Base-by-base conservation (phyloP, 1,140 invertebrate species). In the Calliopsis andreniformis region DNA sequence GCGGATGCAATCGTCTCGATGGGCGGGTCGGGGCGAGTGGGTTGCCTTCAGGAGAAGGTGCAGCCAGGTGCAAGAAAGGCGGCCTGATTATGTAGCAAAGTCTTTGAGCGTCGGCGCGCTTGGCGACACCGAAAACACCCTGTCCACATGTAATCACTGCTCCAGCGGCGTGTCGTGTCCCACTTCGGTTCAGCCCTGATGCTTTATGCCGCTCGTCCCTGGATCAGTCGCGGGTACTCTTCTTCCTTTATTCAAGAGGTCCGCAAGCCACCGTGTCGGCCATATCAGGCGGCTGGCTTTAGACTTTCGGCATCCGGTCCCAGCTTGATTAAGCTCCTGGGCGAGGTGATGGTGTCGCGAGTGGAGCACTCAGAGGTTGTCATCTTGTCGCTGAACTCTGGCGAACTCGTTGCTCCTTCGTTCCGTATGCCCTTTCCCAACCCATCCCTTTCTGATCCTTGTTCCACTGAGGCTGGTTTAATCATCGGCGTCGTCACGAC, bases 241-340 rank as follows among this genome's bases (percentile, higher is more conserved):
- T 66, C 35, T 76, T 67, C 55, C 51, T 67, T 64, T 62, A 67
- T 82, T 83, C 70, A 66, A 79, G 66, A 43, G 61, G 39, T 42
- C 71, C 51, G 30, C 58, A 18, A 43, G 47, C 39, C 45, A 53
- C 16, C 45, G 53, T n/a, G n/a, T 14, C 56, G 56, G 30, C 23
- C 28, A 45, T 32, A 18, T 8, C 59, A 32, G 53, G 64, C n/a
- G 45, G 59, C 47, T 59, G 43, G 72, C 61, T 78, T 82, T 69
- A 78, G 76, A 87, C 68, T 87, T 84, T 86, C 78, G 66, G 58
- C 77, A 81, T 83, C 53, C 71, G 45, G 64, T 39, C 63, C 39
- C 35, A 69, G 76, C 55, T 87, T 87, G 85, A 87, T 87, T 87
- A 87, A 87, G 75, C 72, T 81, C 68, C 53, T 71, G 72, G 47